Evolutionary conservation across 1,140 invertebrate species (phyloP).

Genomic region (Acromyrmex charruanus): DNA sequence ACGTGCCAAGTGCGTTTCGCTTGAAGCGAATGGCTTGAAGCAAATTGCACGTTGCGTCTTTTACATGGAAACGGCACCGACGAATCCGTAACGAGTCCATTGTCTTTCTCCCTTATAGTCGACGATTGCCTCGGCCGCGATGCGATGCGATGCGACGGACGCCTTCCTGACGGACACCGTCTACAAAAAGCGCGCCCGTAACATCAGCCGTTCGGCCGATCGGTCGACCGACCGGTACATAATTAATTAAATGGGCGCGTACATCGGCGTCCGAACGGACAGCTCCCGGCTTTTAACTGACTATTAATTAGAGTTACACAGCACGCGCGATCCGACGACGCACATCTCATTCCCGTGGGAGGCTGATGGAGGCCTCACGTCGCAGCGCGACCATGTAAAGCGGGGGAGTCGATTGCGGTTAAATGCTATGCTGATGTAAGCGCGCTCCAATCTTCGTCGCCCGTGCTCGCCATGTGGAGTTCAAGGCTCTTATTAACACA

Average conservation of each 20-base stretch:
- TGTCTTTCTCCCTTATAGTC: slow-evolving; percentile 61
- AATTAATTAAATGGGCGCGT: slow-evolving; percentile 80
- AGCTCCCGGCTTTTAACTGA: slow-evolving; percentile 69
- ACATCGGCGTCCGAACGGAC: slow-evolving; percentile 71
- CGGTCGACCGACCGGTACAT: slow-evolving; percentile 61
- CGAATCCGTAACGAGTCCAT: slow-evolving; percentile 73
- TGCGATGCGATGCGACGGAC: slow-evolving; percentile 66
- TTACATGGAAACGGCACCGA: slow-evolving; percentile 40
- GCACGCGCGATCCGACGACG: slow-evolving; percentile 45
- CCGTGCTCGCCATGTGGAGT: background rate
- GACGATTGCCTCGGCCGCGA: slow-evolving; percentile 50
- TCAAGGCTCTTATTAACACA: slow-evolving; percentile 35
- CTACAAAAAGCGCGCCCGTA: slow-evolving; percentile 71
- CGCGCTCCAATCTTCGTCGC: background rate
- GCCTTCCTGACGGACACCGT: slow-evolving; percentile 72
- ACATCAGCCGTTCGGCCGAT: slow-evolving; percentile 45
- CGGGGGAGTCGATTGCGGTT: slow-evolving; percentile 28
- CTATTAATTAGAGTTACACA: slow-evolving; percentile 81
- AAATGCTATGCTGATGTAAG: slow-evolving; percentile 35
- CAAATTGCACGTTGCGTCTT: slow-evolving; percentile 32
- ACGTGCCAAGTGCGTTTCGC: slow-evolving; percentile 74
- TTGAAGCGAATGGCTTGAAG: slow-evolving; percentile 46
- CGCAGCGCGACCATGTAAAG: slow-evolving; percentile 32
- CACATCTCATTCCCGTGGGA: slow-evolving; percentile 55
- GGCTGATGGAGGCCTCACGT: background rate